Conservation (phyloP, 2,888 invertebrate species). For the Zele albiditarsus region DNA sequence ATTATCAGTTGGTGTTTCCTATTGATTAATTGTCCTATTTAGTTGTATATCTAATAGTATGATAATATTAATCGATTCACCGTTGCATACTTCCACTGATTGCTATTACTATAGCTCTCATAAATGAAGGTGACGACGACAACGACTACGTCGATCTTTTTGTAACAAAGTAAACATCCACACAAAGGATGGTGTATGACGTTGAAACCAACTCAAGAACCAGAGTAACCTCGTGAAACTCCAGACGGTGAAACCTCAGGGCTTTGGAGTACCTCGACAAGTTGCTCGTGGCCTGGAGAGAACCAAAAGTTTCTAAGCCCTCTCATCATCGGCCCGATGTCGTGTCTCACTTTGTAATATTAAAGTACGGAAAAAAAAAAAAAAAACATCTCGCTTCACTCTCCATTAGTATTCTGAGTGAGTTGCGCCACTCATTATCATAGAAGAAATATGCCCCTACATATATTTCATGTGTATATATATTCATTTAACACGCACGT, state of each 20-base stretch:
- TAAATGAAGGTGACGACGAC: conserved; percentile 1
- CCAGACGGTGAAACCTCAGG: conserved; percentile 23
- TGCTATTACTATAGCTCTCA: not conserved
- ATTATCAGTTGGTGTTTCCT: no score
- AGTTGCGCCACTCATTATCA: conserved; percentile 20
- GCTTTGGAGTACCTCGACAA: conserved; percentile 42
- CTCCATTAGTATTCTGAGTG: conserved; percentile 24
- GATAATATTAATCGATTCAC: not conserved
- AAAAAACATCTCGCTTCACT: not conserved
- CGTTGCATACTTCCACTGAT: not conserved
- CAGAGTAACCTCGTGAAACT: conserved; percentile 18
- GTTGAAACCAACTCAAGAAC: conserved; percentile 22
- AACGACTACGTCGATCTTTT: conserved; percentile 19
- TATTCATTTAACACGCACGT: not conserved
- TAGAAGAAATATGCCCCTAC: not conserved
- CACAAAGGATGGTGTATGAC: conserved; percentile 25
- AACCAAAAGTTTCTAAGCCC: conserved; percentile 37
- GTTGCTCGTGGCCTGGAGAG: conserved; percentile 28
- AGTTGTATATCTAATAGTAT: not conserved
- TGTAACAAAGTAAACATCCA: conserved; percentile 22
- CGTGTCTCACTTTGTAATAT: conserved; percentile 14
- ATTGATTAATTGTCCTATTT: no score
- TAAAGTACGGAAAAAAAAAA: not conserved
- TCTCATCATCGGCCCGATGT: conserved; percentile 30
- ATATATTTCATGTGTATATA: not conserved